Evolutionary conservation across 2,797 vertebrate species (phyloP).

Genomic region (Microcaecilia unicolor): DNA sequence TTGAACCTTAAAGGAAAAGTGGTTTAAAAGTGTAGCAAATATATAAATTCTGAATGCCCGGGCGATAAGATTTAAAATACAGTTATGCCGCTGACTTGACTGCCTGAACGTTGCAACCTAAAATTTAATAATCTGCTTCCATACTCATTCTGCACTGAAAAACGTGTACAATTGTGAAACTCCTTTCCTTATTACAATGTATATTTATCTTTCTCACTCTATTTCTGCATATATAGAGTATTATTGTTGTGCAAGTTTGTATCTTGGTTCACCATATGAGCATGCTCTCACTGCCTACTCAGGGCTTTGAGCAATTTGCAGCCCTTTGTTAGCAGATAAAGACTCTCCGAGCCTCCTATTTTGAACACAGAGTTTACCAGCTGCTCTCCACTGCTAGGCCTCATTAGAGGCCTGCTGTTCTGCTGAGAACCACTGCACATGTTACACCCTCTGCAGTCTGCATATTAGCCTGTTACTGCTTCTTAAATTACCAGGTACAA

Average conservation of each 20-base stretch:
- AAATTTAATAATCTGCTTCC: conserved; percentile 12
- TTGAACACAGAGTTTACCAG: conserved; percentile 93
- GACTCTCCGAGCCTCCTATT: conserved; percentile 79
- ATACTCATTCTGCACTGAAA: conserved; percentile 15
- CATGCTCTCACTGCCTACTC: conserved; percentile 94
- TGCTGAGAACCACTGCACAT: conserved; percentile 98
- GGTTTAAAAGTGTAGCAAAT: too few relatives aligned
- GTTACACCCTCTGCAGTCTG: conserved; percentile 68
- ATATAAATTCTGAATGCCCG: too few relatives aligned
- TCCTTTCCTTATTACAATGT: conserved; percentile 11
- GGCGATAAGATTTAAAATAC: too few relatives aligned
- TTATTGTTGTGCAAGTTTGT: conserved; percentile 58
- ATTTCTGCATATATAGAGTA: conserved; percentile 44
- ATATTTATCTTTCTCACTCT: too few relatives aligned
- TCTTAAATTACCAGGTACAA: conserved; percentile 72
- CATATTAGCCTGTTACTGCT: conserved; percentile 71
- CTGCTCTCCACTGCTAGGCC: conserved; percentile 91
- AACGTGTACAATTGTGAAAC: conserved; percentile 20
- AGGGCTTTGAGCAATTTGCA: conserved; percentile 95
- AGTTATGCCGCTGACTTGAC: too few relatives aligned
- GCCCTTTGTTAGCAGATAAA: conserved; percentile 96
- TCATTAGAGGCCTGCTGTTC: conserved; percentile 95
- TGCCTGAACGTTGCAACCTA: too few relatives aligned
- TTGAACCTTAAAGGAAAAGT: too few relatives aligned
- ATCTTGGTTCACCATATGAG: conserved; percentile 82